Base-by-base conservation (phyloP, 1,140 invertebrate genomes). In the Cecropterus lyciades region DNA sequence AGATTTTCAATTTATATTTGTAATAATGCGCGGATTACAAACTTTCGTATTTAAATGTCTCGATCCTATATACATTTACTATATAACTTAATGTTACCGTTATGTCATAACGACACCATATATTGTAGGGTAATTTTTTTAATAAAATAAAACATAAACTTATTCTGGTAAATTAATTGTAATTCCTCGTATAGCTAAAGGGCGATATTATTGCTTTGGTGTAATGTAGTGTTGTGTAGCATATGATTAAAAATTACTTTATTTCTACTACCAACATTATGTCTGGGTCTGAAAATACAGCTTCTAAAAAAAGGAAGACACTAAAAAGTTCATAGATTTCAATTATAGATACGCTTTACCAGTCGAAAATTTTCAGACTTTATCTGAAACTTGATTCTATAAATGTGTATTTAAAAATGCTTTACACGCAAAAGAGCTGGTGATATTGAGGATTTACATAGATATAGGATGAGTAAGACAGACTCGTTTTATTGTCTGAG, bases 181-280 rank as follows among this genome's bases (percentile, higher is more conserved):
- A n/a, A 37, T 30, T 30, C 0, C 27, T 48, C 15, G 9, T 27
- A 49, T 13, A 40, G 37, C 27, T 8, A 40, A 40, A 40, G 10
- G 11, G 10, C 37, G 20, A 40, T 40, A 14, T 14, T 43, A 11
- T 43, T 6, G 40, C 40, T 43, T 40, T 43, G 40, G 40, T 49
- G 8, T 49, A 49, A 11, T 27, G 46, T 49, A 49, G 11, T 49
- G 8, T 49, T 49, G 46, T 20, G 48, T 30, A 53, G 27, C 30
- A 53, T 37, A 9, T 16, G 15, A 37, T 53, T 53, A 7, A 37
- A 14, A 14, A 14, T 14, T 43, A 43, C 7, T 43, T 43, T 43
- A 43, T n/a, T 43, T 43, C 40, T 43, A 43, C 40, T 43, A 43
- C 40, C 40, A 43, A 43, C 40, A 43, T 43, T 43, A 43, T 43